A percentile compares a stretch with the other conserved stretches of the same genome.
Evolutionary conservation across 1,140 invertebrate species (phyloP).

Genomic region (Cyphomyrmex costatus): DNA sequence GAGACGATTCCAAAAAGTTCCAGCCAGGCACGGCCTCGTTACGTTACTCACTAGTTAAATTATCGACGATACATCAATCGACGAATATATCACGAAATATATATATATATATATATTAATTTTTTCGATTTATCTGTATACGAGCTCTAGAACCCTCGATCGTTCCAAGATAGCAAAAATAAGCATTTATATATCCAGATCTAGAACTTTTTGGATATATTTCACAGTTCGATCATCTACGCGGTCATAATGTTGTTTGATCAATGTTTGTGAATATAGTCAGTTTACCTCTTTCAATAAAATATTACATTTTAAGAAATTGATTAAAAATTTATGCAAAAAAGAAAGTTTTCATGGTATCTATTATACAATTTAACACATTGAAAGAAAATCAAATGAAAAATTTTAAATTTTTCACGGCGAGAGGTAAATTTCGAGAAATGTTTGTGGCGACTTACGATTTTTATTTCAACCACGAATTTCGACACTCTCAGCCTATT

Average conservation of each 20-base stretch:
- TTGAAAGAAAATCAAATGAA: constrained; percentile 16
- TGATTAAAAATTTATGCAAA: neutral
- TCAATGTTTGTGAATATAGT: neutral
- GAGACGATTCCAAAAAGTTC: constrained; percentile 36
- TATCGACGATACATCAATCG: constrained; percentile 32
- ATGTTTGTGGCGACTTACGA: constrained; percentile 24
- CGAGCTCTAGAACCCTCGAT: constrained; percentile 24
- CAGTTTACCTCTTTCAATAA: neutral
- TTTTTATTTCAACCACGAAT: constrained; percentile 52
- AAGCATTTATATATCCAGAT: constrained; percentile 38
- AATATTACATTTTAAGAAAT: constrained; percentile 12
- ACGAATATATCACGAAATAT: constrained; percentile 44
- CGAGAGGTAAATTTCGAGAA: constrained; percentile 21
- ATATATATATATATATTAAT: constrained; percentile 53
- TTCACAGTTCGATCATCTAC: constrained; percentile 3
- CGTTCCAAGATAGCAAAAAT: constrained; percentile 58
- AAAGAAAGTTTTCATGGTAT: neutral
- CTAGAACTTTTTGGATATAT: constrained; percentile 37
- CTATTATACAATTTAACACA: constrained; percentile 1
- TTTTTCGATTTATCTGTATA: constrained; percentile 30
- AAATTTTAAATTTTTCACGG: neutral
- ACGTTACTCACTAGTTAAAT: constrained; percentile 37
- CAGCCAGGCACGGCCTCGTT: constrained; percentile 19
- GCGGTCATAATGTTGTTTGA: neutral
- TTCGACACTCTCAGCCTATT: constrained; percentile 59